Evolutionary conservation across 2,113 vertebrate species (phyloP).

Genomic region (Paedocypris sp.): DNA sequence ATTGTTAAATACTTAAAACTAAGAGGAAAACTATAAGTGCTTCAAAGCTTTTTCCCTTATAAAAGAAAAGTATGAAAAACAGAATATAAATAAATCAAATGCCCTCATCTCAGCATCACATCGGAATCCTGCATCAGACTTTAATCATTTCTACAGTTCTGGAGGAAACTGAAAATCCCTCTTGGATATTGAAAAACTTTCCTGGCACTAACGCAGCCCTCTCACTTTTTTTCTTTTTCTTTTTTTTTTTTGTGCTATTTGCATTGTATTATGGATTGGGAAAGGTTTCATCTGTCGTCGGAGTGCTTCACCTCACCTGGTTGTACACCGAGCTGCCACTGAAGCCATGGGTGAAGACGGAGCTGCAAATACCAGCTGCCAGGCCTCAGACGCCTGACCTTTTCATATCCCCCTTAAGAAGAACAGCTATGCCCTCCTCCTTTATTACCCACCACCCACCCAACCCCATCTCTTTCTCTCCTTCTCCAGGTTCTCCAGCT

Average conservation of each 20-base stretch:
- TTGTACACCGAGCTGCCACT: conserved; percentile 17
- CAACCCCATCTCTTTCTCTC: no score
- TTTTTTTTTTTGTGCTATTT: conserved; percentile 4
- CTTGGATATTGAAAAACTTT: conserved; percentile 7
- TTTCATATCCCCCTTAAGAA: conserved; percentile 45
- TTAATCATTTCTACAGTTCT: conserved; percentile 13
- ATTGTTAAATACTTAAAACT: not conserved
- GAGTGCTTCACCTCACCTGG: conserved; percentile 20
- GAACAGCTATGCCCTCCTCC: conserved; percentile 9
- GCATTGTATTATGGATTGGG: not conserved
- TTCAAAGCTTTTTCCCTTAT: not conserved
- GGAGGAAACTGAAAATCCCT: not conserved
- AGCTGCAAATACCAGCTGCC: conserved; percentile 53
- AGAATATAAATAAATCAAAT: not conserved
- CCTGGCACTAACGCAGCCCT: not conserved
- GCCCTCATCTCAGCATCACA: conserved; percentile 8
- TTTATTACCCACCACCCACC: conserved; percentile 13
- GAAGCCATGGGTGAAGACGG: conserved; percentile 30
- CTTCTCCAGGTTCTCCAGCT: no score
- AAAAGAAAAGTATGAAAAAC: not conserved
- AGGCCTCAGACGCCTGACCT: conserved; percentile 46
- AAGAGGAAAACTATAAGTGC: no score
- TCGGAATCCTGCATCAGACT: conserved; percentile 4
- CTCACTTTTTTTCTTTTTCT: no score
- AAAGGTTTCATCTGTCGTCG: conserved; percentile 28